phyloP scores from a whole-genome alignment of 37 sponge, comb jelly and placozoan genomes.

The Halichondria panicea region DNA sequence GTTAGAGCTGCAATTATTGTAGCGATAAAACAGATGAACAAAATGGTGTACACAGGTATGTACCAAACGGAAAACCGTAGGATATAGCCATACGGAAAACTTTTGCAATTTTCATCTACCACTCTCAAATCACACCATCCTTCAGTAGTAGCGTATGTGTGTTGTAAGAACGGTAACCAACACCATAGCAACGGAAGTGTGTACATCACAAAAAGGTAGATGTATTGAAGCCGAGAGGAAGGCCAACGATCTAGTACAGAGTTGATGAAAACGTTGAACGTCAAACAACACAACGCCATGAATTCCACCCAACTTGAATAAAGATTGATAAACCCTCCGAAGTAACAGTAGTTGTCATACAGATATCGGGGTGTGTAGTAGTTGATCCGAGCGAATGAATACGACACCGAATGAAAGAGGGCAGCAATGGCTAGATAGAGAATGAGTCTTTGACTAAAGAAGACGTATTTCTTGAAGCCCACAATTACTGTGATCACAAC shows the following conservation, averaged over 20 bases:
- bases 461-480: slow-evolving; percentile 36
- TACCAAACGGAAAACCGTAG: slow-evolving; percentile 25
- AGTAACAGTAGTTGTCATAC: slow-evolving; percentile 3
- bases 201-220: slow-evolving; percentile 7
- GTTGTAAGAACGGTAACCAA: slow-evolving; percentile 49
- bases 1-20: background rate
- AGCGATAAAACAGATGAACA: background rate
- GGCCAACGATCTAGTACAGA: background rate
- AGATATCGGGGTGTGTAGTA: background rate
- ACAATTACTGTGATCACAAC: slow-evolving; percentile 22
- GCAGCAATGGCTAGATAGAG: slow-evolving; percentile 18
- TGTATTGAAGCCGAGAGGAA: background rate
- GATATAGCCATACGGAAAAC: background rate
- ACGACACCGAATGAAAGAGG: slow-evolving; percentile 18
- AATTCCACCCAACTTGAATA: background rate
- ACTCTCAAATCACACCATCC: slow-evolving; percentile 63
- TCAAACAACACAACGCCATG: background rate
- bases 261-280: background rate
- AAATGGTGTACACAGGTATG: slow-evolving; percentile 22
- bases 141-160: slow-evolving; percentile 47
- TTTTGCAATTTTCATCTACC: background rate
- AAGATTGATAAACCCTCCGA: slow-evolving; percentile 9
- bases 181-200: slow-evolving; percentile 5
- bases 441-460: slow-evolving; percentile 40
- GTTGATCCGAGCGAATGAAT: background rate